Evolutionary conservation across 1,140 invertebrate species (phyloP), one percentile per base, ranked within the genome.

Genomic region (Papilio xuthus): DNA sequence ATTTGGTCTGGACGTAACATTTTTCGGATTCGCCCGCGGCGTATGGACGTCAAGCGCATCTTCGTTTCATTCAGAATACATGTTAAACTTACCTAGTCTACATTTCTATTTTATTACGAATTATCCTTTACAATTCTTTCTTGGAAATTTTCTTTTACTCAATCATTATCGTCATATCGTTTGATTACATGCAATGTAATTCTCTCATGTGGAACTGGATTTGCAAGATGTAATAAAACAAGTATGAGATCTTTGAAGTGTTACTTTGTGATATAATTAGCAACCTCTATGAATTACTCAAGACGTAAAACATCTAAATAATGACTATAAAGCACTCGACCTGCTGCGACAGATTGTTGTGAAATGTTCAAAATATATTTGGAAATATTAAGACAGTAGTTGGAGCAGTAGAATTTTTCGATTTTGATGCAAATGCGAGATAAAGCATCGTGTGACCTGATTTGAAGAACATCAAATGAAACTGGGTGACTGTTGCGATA

Each of bases 1-100:
- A 50, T 73, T 73, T 42, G 41, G 42, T 73, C 41, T 15, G 60
- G 60, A 67, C 26, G 60, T 0, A 18, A 28, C 60, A 67, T 60
- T n/a, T 56, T 56, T 32, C 60, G 26, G 60, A 32, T 28, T 28
- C 60, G 60, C 26, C 26, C 60, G 60, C 4, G 26, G 26, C 23
- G 12, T 67, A 28, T 10, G 4, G 7, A 20, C 56, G 60, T 67
- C 23, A 15, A 60, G 32, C 12, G 60, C 13, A 67, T 32, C 13
- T 23, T 32, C 26, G 26, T 60, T 23, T 60, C 56, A 32, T 67
- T 67, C 60, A 67, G 32, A 13, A 67, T 60, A 60, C 12, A 26
- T 26, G 23, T 60, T 3, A n/a, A 10, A 13, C 13, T 60, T 60
- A 26, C 26, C 20, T 60, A 13, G 3, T 13, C 13, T 60, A 12